phyloP scores from a whole-genome alignment of 2,888 invertebrate genomes.

The Lycocerus yunnanus region DNA sequence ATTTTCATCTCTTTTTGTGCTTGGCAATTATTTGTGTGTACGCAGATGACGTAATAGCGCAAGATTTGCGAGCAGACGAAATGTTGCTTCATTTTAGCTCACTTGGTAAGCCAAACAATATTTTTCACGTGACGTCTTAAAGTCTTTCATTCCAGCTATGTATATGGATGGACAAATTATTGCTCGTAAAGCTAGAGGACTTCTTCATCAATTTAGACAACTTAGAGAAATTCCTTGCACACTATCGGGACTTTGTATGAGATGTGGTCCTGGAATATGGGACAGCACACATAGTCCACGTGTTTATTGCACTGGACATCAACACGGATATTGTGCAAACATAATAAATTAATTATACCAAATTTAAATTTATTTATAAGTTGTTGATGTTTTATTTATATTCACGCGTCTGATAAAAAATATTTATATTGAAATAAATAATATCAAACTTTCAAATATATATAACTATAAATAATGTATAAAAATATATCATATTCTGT shows the following conservation, averaged over 20 bases:
- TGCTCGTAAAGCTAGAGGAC: constrained; percentile 87
- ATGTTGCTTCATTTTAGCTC: constrained; percentile 95
- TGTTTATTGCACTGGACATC: constrained; percentile 80
- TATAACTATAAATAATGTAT: neutral
- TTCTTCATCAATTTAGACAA: constrained; percentile 89
- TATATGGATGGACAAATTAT: constrained; percentile 95
- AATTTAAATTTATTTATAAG: neutral
- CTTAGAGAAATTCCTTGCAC: constrained; percentile 87
- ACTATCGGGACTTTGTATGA: constrained; percentile 82
- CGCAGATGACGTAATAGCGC: constrained; percentile 90
- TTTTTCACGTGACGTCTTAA: neutral
- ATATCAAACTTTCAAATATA: neutral
- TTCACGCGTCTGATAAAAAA: neutral
- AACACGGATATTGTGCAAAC: constrained; percentile 58
- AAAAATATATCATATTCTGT: neutral
- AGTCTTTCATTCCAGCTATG: constrained; percentile 70
- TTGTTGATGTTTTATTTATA: neutral
- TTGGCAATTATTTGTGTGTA: constrained; percentile 92
- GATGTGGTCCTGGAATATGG: constrained; percentile 93
- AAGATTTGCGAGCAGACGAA: constrained; percentile 90
- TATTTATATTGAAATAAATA: neutral
- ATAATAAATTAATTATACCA: constrained; percentile 31
- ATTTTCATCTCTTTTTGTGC: constrained; percentile 94
- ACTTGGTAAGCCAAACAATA: constrained; percentile 62
- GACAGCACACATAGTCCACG: constrained; percentile 89